Evolutionary conservation across 2,888 invertebrate species (phyloP), one percentile per base, ranked within the genome.

Genomic region (Neuroscelio doddi): DNA sequence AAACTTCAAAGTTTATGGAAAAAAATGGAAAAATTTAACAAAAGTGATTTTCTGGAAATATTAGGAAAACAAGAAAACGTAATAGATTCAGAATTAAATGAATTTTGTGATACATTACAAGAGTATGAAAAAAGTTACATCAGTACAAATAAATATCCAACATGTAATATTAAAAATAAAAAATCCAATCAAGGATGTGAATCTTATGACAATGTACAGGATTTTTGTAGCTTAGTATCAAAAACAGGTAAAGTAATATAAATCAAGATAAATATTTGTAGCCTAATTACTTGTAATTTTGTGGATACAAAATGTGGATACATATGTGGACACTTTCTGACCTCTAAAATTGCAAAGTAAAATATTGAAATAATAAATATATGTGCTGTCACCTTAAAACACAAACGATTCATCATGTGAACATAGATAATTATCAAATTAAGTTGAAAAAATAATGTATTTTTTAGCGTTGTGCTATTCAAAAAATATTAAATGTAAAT

Each of bases 1-100:
- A 78, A 71, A 32, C 67, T 84, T n/a, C 59, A 76, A 17, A 69
- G 58, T 21, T 59, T 84, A 1, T 80, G 78, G 56, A 72, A 72
- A 30, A 76, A 74, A 57, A 78, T 84, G 46, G 73, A 80, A 24
- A 70, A 77, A 16, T 78, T 79, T 29, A 75, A 82, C 21, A 68
- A 70, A 7, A 57, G 68, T 21, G 69, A 65, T 4, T 47, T 69
- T 16, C 34, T 76, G 1, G 68, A 73, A 14, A 46, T 30, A n/a
- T 53, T 83, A 12, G 45, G 21, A 1, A 74, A 70, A 27, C 78
- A 82, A 26, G 74, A 78, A 53, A 69, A 39, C 3, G 58, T 49
- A 44, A 32, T 84, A 9, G 77, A 79, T 1, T 44, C 61, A 1
- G 77, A 79, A 29, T 51, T 82, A 17, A 56, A 30, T 9, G 68